Conservation (phyloP, 2,888 invertebrate genomes). For the Epinotia demarniana region DNA sequence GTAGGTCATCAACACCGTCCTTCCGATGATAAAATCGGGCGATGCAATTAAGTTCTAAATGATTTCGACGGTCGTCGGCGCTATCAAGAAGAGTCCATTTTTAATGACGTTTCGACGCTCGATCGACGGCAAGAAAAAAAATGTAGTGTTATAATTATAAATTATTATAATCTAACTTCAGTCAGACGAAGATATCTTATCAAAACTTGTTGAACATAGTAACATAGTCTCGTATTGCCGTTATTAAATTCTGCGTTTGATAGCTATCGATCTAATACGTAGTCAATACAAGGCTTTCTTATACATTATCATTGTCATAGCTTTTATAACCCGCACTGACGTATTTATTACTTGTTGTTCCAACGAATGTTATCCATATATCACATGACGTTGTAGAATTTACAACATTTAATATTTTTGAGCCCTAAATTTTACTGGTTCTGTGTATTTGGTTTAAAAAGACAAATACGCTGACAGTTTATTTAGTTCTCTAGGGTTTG, state of each 20-base stretch:
- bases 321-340: slow-evolving; percentile 23
- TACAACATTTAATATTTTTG: no score
- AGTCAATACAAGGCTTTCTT: slow-evolving; percentile 12
- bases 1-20: slow-evolving; percentile 29
- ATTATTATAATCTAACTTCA: not conserved
- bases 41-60: slow-evolving; percentile 23
- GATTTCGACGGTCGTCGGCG: slow-evolving; percentile 8
- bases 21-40: slow-evolving; percentile 15
- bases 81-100: slow-evolving; percentile 24
- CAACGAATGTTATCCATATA: slow-evolving; percentile 16
- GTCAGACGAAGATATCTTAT: slow-evolving; percentile 41
- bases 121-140: slow-evolving; percentile 13
- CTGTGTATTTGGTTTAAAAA: no score
- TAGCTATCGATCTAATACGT: slow-evolving; percentile 43
- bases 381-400: not conserved
- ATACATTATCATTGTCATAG: slow-evolving; percentile 11
- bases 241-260: slow-evolving; percentile 48
- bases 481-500: no score
- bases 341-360: slow-evolving; percentile 41
- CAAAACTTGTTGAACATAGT: slow-evolving; percentile 45
- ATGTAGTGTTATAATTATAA: not conserved
- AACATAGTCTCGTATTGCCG: slow-evolving; percentile 47
- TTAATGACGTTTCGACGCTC: slow-evolving; percentile 14
- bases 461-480: no score
- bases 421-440: no score